Evolutionary conservation across 1,140 invertebrate species (phyloP), one percentile per base, ranked within the genome.

Genomic region (Penaeus vannamei): DNA sequence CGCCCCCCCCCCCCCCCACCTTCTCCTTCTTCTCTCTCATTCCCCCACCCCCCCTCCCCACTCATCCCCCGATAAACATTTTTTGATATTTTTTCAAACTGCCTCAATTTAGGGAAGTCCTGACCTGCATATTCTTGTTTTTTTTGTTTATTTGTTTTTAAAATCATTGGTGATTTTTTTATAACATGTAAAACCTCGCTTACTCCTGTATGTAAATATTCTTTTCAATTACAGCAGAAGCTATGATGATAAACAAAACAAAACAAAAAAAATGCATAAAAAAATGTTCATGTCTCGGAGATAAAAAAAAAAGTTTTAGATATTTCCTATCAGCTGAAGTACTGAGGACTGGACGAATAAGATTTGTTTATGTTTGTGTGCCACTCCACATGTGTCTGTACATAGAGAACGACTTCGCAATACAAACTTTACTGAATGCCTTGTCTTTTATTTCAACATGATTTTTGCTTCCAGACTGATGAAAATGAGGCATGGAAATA

Each of bases 361-460:
- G 32, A 76, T 76, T 76, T 89, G 87, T 89, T 89, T 89, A 84
- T 89, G 87, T 89, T 89, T 59, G 87, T 89, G 87, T 89, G 87
- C 87, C 87, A 86, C 86, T 89, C 86, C 61, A 85, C 86, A 87
- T 88, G 87, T 91, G 86, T 91, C 87, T 91, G 90, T 91, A 91
- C 64, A 91, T 91, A 91, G 90, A 88, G 90, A 91, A 91, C 90
- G 86, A 91, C 86, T 91, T 91, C 90, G 90, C 90, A 91, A 91
- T 91, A 91, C 90, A 91, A 91, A 91, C 90, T 91, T 91, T 91
- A 91, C 84, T 89, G 90, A 91, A 89, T 91, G 72, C 66, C 86
- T 83, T 84, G 87, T 26, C 82, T 89, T 89, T 89, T 46, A 85
- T 85, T 89, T 84, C 20, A 77, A 46, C 26, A 76, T 76, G 14